Conservation (phyloP, 2,797 vertebrate species). For the Eulemur albifrons region DNA sequence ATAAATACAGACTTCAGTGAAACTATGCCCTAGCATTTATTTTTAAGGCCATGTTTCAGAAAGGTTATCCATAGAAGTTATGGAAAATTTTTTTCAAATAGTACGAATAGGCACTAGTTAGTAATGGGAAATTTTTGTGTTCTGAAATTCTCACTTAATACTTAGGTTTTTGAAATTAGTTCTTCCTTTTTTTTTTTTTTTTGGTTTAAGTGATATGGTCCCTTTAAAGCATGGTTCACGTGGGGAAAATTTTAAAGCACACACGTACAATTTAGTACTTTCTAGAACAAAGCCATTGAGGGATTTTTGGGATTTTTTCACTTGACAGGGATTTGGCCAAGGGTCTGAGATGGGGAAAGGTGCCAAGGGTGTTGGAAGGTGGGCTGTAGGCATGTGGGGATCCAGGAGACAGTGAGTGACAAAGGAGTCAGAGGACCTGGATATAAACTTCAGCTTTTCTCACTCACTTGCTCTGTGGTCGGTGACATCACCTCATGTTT, state of each 20-base stretch:
- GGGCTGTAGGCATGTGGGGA: neutral
- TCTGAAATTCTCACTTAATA: neutral
- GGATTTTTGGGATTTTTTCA: neutral
- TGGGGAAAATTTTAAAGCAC: neutral
- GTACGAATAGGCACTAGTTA: neutral
- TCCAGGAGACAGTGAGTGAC: neutral
- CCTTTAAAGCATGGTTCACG: neutral
- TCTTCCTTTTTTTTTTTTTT: neutral
- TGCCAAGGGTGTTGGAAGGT: neutral
- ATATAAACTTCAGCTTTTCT: fast-evolving
- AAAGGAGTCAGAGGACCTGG: neutral
- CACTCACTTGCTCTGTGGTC: neutral
- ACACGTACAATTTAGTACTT: neutral
- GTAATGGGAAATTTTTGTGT: neutral
- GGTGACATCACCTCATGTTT: neutral
- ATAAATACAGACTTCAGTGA: slow-evolving; percentile 3
- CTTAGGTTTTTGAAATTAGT: neutral
- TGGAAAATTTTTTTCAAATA: neutral
- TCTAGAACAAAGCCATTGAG: neutral
- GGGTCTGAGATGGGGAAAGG: neutral
- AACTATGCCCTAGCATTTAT: neutral
- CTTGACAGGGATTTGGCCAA: neutral
- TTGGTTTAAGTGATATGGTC: neutral
- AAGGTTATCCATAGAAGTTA: neutral
- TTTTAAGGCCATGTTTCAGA: slow-evolving; percentile 25